These are phyloP conservation scores for Drosophila putrida DNA, from an alignment of 2,888 invertebrate genomes.

Conservation along the genomic window DNA sequence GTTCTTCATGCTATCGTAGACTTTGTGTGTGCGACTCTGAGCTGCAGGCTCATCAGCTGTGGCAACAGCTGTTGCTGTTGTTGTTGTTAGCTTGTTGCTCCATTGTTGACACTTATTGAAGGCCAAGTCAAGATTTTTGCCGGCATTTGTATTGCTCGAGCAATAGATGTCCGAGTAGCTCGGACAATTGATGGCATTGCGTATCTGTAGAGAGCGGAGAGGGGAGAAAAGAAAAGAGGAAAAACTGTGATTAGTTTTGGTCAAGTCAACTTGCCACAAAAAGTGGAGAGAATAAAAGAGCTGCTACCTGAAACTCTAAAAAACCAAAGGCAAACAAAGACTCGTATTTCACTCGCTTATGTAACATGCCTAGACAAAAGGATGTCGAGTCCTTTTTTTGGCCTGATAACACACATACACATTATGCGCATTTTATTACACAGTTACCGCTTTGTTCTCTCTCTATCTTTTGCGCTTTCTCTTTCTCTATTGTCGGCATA, in stretches of 20 bases:
- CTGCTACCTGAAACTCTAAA: constrained; percentile 27
- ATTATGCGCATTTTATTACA: constrained; percentile 47
- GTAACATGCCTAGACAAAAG: constrained; percentile 48
- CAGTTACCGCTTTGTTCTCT: constrained; percentile 41
- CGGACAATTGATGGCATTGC: constrained; percentile 76
- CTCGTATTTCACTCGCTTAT: constrained; percentile 51
- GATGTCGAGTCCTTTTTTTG: constrained; percentile 17
- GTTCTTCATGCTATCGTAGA: constrained; percentile 84
- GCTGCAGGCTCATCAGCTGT: constrained; percentile 29
- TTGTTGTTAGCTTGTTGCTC: constrained; percentile 71
- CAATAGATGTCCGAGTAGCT: constrained; percentile 72
- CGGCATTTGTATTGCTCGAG: constrained; percentile 56
- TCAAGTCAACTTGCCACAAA: constrained; percentile 42
- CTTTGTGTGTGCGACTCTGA: constrained; percentile 79
- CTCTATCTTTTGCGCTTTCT: constrained; percentile 2
- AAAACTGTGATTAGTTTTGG: constrained; percentile 58
- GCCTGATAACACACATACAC: constrained; percentile 47
- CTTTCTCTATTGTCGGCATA: constrained; percentile 29
- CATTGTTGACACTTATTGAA: constrained; percentile 79
- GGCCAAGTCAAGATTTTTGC: constrained; percentile 72
- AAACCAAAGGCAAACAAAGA: constrained; percentile 21
- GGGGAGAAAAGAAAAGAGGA: constrained; percentile 14
- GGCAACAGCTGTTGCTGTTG: constrained; percentile 29
- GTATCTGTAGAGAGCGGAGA: constrained; percentile 47
- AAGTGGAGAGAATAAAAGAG: constrained; percentile 6